Conservation (phyloP, 1,140 invertebrate species). For the Riptortus pedestris region DNA sequence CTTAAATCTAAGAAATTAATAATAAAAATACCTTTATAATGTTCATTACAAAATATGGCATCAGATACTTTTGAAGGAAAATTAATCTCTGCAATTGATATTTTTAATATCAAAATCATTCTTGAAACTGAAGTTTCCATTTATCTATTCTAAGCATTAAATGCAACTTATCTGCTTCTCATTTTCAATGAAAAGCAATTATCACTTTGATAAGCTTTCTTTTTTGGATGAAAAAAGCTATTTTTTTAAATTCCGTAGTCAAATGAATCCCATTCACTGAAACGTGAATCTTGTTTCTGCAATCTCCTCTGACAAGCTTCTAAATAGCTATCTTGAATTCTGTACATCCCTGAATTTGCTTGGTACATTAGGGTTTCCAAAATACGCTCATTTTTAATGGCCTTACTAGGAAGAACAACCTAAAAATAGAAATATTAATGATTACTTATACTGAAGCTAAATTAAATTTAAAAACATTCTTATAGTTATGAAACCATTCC, state of each 20-base stretch:
- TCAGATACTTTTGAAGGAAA: no score
- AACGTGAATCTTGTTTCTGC: conserved; percentile 74
- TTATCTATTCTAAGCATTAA: no score
- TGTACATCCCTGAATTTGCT: conserved; percentile 83
- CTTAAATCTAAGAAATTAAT: background rate
- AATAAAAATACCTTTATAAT: background rate
- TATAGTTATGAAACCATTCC: no score
- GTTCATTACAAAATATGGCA: background rate
- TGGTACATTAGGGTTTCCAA: conserved; percentile 87
- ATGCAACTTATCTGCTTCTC: background rate
- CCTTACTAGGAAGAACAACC: conserved; percentile 84
- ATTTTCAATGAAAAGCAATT: background rate
- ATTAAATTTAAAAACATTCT: no score
- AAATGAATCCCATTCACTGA: conserved; percentile 68
- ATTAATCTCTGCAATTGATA: no score
- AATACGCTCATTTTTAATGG: conserved; percentile 85
- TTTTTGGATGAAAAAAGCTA: background rate
- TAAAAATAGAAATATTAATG: conserved; percentile 38
- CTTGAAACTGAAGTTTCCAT: no score
- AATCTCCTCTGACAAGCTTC: conserved; percentile 76
- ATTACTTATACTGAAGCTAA: no score
- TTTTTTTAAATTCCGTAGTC: conserved; percentile 38
- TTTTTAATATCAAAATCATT: no score
- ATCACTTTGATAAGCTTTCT: background rate
- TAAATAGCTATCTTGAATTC: conserved; percentile 76